Evolutionary conservation across 1,140 invertebrate species (phyloP), one percentile per base, ranked within the genome.

Genomic region (Polypedilum vanderplanki): DNA sequence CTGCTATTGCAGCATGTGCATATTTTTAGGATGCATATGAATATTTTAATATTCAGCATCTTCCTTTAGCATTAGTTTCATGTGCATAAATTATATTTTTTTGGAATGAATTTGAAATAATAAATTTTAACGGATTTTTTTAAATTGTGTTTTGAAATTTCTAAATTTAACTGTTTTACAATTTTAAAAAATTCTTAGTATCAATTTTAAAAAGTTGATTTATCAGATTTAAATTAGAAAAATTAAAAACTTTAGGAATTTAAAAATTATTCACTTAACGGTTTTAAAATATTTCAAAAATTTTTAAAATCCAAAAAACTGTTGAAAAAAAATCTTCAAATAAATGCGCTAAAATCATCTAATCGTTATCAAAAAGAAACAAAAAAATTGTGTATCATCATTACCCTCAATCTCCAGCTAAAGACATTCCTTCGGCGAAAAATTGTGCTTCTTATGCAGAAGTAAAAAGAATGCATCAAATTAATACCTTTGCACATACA

Each of bases 401-500:
- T 15, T 15, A 4, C 10, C 12, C 10, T 57, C 3, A 57, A 3
- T 57, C 46, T n/a, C 3, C 46, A 57, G 17, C 65, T 70, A 22
- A 70, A 70, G 65, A 70, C 65, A 70, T 70, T 70, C 65, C 65
- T 20, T 22, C 46, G 46, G 46, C 46, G 46, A 70, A 22, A 70
- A 70, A 70, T 22, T 70, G 65, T 22, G 17, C 65, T 10, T 18
- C 65, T 70, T 70, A 70, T 70, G 65, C 65, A 70, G 65, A 70
- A 70, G 20, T 20, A 22, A 22, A 70, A 3, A 17, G 65, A 70
- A 70, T 70, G 46, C 46, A 57, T 70, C 65, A 70, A 70, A 70
- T 70, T 70, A 70, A 70, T 70, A 57, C 46, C 46, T 57, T 57
- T 57, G 46, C 18, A 9, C 65, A 20, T 7, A 18, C 65, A 70